Percentiles rank a stretch among this genome's conserved stretches.
These are phyloP conservation scores for Enteromius fasciolatus DNA, from an alignment of 2,797 vertebrate species.

Conservation along the genomic window DNA sequence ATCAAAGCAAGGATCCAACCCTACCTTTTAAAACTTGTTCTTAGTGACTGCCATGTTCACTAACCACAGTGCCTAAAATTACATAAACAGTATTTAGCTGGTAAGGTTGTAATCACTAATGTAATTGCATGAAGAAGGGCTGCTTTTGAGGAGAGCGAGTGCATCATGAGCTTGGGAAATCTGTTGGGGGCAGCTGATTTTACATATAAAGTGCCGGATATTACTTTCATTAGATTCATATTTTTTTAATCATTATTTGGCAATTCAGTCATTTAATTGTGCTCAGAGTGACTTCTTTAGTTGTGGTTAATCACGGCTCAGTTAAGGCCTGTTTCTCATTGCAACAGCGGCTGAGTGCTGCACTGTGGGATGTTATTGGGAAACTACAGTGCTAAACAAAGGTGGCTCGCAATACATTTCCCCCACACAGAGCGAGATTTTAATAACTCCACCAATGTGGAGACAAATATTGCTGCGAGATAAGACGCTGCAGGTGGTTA, in stretches of 20 bases:
- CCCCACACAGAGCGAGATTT: conserved; percentile 49
- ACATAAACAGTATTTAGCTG: conserved; percentile 32
- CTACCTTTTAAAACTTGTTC: background rate
- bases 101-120: conserved; percentile 25
- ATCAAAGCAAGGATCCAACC: background rate
- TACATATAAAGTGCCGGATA: conserved; percentile 17
- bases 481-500: conserved; percentile 53
- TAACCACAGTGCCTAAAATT: conserved; percentile 9
- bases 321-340: conserved; percentile 33
- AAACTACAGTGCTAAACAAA: conserved; percentile 44
- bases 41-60: background rate
- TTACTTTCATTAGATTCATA: conserved; percentile 14
- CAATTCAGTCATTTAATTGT: conserved; percentile 36
- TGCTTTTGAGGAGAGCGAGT: background rate
- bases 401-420: conserved; percentile 48
- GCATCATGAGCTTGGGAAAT: conserved; percentile 5
- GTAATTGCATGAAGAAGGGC: conserved; percentile 22
- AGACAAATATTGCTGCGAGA: conserved; percentile 49
- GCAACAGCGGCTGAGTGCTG: conserved; percentile 26
- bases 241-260: conserved; percentile 19
- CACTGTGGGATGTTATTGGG: conserved; percentile 37
- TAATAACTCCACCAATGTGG: conserved; percentile 48
- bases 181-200: conserved; percentile 15
- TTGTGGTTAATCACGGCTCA: conserved; percentile 40
- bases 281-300: conserved; percentile 21